phyloP scores from a whole-genome alignment of 2,113 vertebrate species.

The Oplegnathus fasciatus region DNA sequence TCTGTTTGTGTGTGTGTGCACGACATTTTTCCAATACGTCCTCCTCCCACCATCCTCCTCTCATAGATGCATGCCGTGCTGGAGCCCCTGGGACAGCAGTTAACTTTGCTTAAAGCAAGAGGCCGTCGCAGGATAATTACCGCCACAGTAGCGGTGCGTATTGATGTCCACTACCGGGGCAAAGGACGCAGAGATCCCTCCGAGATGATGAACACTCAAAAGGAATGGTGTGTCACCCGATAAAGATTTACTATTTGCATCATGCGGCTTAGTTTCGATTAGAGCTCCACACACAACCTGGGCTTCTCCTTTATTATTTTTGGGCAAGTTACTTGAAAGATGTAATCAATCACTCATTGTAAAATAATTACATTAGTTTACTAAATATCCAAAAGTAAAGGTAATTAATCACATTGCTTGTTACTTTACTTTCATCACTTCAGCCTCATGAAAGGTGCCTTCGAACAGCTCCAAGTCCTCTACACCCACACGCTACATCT shows the following conservation, averaged over 20 bases:
- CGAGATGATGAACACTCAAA: conserved; percentile 59
- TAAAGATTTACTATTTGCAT: conserved; percentile 74
- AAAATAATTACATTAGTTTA: not conserved
- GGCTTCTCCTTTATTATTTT: not conserved
- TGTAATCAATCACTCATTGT: not conserved
- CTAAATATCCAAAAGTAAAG: not conserved
- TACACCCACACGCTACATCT: not conserved
- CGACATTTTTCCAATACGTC: conserved; percentile 42
- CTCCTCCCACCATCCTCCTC: conserved; percentile 19
- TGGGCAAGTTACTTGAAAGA: not conserved
- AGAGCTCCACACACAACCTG: conserved; percentile 25
- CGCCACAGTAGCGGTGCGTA: conserved; percentile 51
- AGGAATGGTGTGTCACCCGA: conserved; percentile 67
- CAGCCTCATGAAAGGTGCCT: not conserved
- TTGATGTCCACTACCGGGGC: conserved; percentile 61
- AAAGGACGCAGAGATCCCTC: conserved; percentile 48
- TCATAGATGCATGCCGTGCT: conserved; percentile 48
- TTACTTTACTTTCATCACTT: not conserved
- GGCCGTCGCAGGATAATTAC: conserved; percentile 71
- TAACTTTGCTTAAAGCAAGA: conserved; percentile 62
- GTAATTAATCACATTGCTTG: not conserved
- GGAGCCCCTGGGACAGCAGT: conserved; percentile 45
- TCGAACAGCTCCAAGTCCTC: not conserved
- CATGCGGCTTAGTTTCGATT: conserved; percentile 63
- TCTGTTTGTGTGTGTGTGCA: conserved; percentile 9